Base-by-base conservation (phyloP, 2,888 invertebrate species). In the Cabera pusaria region DNA sequence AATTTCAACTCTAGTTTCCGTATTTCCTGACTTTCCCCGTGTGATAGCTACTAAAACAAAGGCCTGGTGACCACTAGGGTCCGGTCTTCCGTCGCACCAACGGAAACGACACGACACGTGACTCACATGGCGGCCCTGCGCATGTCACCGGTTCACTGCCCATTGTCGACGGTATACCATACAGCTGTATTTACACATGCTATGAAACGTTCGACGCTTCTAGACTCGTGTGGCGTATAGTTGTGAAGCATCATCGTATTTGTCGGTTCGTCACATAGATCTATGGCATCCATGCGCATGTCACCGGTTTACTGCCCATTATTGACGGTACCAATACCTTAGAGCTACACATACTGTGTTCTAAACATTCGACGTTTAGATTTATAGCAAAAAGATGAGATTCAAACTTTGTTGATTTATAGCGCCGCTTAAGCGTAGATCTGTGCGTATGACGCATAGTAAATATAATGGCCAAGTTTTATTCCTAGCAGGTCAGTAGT, bases 81-180 rank as follows among this genome's bases (percentile, higher is more conserved):
- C 49, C 57, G 34, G 70, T 73, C 75, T 79, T 83, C 84, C 81
- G 79, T 47, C 67, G 77, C 50, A 54, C 59, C 61, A 55, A 44
- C 73, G 77, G 78, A 83, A 80, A 64, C 45, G 49, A 70, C 73
- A 74, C 74, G 80, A 82, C 81, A 81, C 70, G 80, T 83, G 81
- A 81, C 70, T 71, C 73, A 75, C 67, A 70, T 72, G 68, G 22
- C 44, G 47, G 19, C 44, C 47, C 50, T 52, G 47, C 59, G 58
- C 59, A 49, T 40, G 31, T 31, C 41, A 56, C 56, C 65, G 59
- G 59, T 57, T 63, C 66, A 66, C 65, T 64, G 65, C 56, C 79
- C 70, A 80, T 78, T 78, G 83, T 80, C 73, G 70, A 65, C 55
- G 27, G 44, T 62, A 59, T 68, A 56, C 73, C 72, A 78, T 76